Conservation (phyloP, 1,140 invertebrate genomes). For the Monomorium pharaonis region DNA sequence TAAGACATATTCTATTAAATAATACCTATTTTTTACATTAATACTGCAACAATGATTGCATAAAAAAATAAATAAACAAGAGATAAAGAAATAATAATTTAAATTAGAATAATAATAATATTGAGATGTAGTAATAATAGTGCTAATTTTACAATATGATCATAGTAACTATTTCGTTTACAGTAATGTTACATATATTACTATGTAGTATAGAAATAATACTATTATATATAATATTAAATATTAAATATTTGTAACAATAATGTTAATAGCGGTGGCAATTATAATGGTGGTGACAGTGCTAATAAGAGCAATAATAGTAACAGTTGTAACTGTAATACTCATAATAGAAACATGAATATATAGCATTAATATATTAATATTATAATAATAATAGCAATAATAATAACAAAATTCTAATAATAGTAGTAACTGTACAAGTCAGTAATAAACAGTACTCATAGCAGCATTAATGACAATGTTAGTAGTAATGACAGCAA, state of each 20-base stretch:
- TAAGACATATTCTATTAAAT: conserved; percentile 6
- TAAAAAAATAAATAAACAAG: neutral
- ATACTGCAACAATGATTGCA: conserved; percentile 13
- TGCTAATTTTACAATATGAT: conserved; percentile 24
- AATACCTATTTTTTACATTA: neutral
- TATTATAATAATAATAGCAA: conserved; percentile 6
- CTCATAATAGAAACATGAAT: neutral
- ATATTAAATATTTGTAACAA: conserved; percentile 51
- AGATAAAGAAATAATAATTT: neutral
- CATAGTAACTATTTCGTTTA: neutral
- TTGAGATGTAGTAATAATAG: neutral
- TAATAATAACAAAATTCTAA: conserved; percentile 35
- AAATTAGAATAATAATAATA: neutral
- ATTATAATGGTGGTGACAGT: conserved; percentile 41
- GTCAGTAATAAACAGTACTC: neutral
- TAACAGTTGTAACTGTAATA: conserved; percentile 58
- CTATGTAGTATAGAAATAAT: neutral
- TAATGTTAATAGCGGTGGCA: conserved; percentile 32
- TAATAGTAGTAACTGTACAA: conserved; percentile 26
- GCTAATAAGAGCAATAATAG: conserved; percentile 47
- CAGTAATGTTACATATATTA: neutral
- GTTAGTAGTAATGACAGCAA: neutral
- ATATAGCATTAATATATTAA: neutral
- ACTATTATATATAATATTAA: conserved; percentile 23
- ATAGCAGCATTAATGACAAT: neutral